Base-by-base conservation (phyloP, 2,113 vertebrate genomes). In the Ameiurus melas region DNA sequence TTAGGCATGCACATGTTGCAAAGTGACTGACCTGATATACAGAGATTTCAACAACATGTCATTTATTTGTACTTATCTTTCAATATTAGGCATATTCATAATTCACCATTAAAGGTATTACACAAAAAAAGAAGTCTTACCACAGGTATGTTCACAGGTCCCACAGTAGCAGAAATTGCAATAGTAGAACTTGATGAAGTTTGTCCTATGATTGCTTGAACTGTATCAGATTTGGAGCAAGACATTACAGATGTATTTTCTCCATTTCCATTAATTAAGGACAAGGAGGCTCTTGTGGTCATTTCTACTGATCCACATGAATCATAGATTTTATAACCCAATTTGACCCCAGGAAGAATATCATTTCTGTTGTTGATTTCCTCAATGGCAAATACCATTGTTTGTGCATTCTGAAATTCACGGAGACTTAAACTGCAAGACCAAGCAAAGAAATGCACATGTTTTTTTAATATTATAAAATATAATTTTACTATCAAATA, bases 381-480 rank as follows among this genome's bases (percentile, higher is more conserved):
- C 51, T 93, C 92, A 84, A 93, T 93, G 39, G 93, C 90, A 88
- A 93, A 93, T 58, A 93, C 73, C 93, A 93, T 93, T 64, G 93
- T 91, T 58, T 91, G 91, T 55, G 90, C 91, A 87, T 91, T 92
- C 36, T 92, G 92, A 68, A 93, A 92, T 86, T 91, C 90, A 86
- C 92, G 91, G 22, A 91, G 85, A 33, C 87, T 91, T 85, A 93
- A 90, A 62, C 92, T 93, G 86, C 14, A 89, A 43, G 12, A 86
- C 55, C 77, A 64, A 79, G 60, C 81, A 84, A 57, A 81, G 0
- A 68, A 87, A 68, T 5, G 0, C 33, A 13, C 0, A 66, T 12
- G 10, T 43, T 68, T 68, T 68, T 66, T 1, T 64, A 12, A 1
- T 30, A 0, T 71, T 19, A 71, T 71, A 19, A 36, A 71, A 19